Evolutionary conservation across 2,797 vertebrate genomes (phyloP).

Genomic region (Channa striata): DNA sequence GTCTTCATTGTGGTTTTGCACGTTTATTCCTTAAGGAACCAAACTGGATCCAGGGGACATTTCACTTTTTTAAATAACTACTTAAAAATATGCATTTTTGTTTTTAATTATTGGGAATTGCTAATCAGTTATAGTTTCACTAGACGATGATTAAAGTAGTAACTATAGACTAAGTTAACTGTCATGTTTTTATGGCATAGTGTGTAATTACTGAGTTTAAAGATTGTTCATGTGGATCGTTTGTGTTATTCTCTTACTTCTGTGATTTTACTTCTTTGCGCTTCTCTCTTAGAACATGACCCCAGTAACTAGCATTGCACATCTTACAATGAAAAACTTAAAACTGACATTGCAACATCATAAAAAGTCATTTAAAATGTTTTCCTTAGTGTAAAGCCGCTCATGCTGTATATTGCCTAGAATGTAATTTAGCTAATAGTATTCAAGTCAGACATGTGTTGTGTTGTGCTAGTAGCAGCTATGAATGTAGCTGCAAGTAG

Average conservation of each 20-base stretch:
- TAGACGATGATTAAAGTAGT: neutral
- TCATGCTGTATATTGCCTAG: too few relatives aligned
- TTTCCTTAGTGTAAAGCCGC: neutral
- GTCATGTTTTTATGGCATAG: too few relatives aligned
- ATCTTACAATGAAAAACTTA: neutral
- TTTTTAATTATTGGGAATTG: neutral
- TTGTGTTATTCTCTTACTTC: neutral
- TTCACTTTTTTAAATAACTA: neutral
- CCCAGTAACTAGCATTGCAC: neutral
- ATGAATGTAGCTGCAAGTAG: neutral
- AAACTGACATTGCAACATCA: neutral
- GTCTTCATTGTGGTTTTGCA: slow-evolving; percentile 23
- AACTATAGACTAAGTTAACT: too few relatives aligned
- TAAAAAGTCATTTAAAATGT: neutral
- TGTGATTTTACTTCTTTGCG: neutral
- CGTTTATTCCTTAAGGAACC: neutral
- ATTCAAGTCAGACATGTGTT: neutral
- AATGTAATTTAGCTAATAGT: too few relatives aligned
- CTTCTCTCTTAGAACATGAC: too few relatives aligned
- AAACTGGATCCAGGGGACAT: neutral
- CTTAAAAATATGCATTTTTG: neutral
- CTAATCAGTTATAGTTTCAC: too few relatives aligned
- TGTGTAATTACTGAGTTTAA: neutral
- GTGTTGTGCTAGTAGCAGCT: too few relatives aligned
- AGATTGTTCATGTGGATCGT: too few relatives aligned